Conservation (phyloP, 1,140 invertebrate species). For the Drosophila santomea region DNA sequence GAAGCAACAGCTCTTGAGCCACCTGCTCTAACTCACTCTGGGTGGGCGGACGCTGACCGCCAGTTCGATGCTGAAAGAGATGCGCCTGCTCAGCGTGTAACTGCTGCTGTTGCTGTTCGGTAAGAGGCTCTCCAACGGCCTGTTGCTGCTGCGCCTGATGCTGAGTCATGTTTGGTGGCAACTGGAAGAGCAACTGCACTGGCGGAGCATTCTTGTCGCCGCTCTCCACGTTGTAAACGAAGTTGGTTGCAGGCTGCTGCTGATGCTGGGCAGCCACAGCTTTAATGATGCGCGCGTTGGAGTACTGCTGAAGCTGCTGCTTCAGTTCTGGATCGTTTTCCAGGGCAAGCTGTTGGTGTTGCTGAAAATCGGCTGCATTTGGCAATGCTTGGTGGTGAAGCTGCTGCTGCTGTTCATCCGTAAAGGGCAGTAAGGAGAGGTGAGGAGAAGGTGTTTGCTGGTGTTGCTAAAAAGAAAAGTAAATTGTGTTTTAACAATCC, state of each 20-base stretch:
- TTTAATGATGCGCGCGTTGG: slow-evolving; percentile 80
- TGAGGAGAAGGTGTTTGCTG: slow-evolving; percentile 63
- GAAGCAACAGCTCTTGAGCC: slow-evolving; percentile 74
- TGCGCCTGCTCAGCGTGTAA: slow-evolving; percentile 81
- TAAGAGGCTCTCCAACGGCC: slow-evolving; percentile 24
- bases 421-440: slow-evolving; percentile 69
- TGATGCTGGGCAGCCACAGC: slow-evolving; percentile 81
- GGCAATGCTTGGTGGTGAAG: slow-evolving; percentile 85
- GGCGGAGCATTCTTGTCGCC: slow-evolving; percentile 78
- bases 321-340: slow-evolving; percentile 74
- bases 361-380: slow-evolving; percentile 78
- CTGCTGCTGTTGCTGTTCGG: slow-evolving; percentile 54
- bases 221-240: slow-evolving; percentile 81
- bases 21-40: slow-evolving; percentile 82
- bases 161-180: slow-evolving; percentile 68
- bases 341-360: slow-evolving; percentile 60
- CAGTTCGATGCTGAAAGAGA: slow-evolving; percentile 83
- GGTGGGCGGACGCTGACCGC: slow-evolving; percentile 79
- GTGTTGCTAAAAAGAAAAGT: slow-evolving; percentile 56
- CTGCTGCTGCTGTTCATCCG: slow-evolving; percentile 85
- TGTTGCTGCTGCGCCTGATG: slow-evolving; percentile 43
- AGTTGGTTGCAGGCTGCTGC: slow-evolving; percentile 76
- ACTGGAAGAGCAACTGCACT: slow-evolving; percentile 79
- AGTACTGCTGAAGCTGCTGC: slow-evolving; percentile 84
- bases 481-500: not conserved